Base-by-base conservation (phyloP, 1,140 invertebrate species). In the Eufriesea mexicana region DNA sequence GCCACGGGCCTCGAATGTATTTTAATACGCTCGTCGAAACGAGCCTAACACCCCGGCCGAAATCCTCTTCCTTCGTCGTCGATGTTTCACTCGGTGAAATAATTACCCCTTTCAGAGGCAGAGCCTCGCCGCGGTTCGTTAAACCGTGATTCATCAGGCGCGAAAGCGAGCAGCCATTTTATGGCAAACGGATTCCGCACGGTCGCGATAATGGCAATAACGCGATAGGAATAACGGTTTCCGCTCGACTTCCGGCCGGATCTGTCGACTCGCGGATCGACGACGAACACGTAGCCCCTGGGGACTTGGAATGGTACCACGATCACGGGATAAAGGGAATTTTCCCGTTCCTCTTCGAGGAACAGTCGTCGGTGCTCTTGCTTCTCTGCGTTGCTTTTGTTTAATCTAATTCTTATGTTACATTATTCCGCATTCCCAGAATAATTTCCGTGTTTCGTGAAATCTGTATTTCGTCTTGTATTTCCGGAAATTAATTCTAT, bases 101-200 rank as follows among this genome's bases (percentile, higher is more conserved):
- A 79, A 71, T 79, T 71, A 57, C 47, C 47, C 67, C 14, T 51
- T 79, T 79, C 45, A 51, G 2, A 47, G 10, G 45, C 42, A 20
- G 18, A 2, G 18, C 14, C 20, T 51, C 49, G 59, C 16, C 55
- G 20, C 67, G 55, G 77, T 79, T 79, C 77, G 77, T 79, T 79
- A 79, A 71, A 71, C 77, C 25, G 66, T 55, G 77, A 79, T 79
- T 79, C 67, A 79, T 35, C 23, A 28, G 45, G 18, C 68, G 25
- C 66, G 14, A 54, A n/a, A 51, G 1, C 45, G 74, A 66, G 45
- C 47, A 12, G 18, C 0, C 25, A 2, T 35, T 57, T 49, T 49
- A 28, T 23, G 49, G 1, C 2, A 35, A 62, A 51, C 67, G 25
- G n/a, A 28, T 67, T 47, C 45, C 35, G 16, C 23, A 35, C 14